Evolutionary conservation across 1,140 invertebrate genomes (phyloP).

Genomic region (Eciton burchellii): DNA sequence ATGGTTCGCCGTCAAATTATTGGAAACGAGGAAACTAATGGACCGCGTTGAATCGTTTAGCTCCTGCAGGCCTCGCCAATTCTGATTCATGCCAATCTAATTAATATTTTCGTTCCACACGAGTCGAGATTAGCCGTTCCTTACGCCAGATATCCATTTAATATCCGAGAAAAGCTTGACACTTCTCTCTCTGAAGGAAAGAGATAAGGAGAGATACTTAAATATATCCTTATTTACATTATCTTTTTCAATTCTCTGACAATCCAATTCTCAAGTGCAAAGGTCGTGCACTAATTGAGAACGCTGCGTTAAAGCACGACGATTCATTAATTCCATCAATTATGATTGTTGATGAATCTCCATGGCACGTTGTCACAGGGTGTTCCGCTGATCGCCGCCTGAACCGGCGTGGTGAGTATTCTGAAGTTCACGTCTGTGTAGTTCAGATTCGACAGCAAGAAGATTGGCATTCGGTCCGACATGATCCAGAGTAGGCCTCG

Average conservation of each 20-base stretch:
- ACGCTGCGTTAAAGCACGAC: neutral
- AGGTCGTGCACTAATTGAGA: no score
- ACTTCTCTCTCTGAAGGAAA: neutral
- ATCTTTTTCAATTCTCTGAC: slow-evolving; percentile 3
- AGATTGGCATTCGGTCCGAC: slow-evolving; percentile 92
- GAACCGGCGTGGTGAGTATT: slow-evolving; percentile 89
- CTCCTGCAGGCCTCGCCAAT: slow-evolving; percentile 75
- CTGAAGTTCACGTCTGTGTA: slow-evolving; percentile 92
- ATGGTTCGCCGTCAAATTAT: slow-evolving; percentile 81
- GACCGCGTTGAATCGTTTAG: slow-evolving; percentile 79
- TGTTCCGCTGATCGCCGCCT: slow-evolving; percentile 89
- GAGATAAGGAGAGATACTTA: neutral
- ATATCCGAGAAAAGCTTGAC: neutral
- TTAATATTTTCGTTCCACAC: slow-evolving; percentile 77
- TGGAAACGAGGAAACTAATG: slow-evolving; percentile 83
- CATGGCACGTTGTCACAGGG: slow-evolving; percentile 87
- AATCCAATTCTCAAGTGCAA: no score
- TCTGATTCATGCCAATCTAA: slow-evolving; percentile 78
- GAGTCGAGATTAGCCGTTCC: slow-evolving; percentile 14
- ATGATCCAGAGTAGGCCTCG: slow-evolving; percentile 89
- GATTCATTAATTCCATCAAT: slow-evolving; percentile 74
- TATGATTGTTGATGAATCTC: slow-evolving; percentile 72
- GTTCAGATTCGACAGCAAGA: slow-evolving; percentile 89
- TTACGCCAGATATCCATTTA: neutral
- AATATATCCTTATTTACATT: neutral